Conservation (phyloP, 2,113 vertebrate species). For the Himantopus leucocephalus region DNA sequence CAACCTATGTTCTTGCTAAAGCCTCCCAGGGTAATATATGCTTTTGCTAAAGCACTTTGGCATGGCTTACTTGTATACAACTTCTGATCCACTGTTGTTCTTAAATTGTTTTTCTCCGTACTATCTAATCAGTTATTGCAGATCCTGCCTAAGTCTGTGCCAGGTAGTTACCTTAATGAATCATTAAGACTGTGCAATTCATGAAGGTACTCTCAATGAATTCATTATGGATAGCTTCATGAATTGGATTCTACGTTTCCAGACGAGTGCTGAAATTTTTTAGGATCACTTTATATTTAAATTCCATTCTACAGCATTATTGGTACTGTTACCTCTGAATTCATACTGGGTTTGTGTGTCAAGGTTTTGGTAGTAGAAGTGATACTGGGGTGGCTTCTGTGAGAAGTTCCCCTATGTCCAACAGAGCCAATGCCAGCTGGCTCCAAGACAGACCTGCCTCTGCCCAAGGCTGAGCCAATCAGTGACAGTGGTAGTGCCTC, state of each 20-base stretch:
- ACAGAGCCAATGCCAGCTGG: neutral
- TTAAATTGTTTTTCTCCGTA: neutral
- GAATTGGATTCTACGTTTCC: neutral
- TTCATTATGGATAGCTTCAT: neutral
- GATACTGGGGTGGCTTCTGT: neutral
- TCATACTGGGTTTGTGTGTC: neutral
- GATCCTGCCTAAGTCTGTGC: neutral
- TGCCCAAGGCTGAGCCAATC: fast-evolving
- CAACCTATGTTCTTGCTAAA: neutral
- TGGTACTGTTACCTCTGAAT: neutral
- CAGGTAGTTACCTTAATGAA: neutral
- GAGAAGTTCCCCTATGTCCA: neutral
- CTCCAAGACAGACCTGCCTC: fast-evolving
- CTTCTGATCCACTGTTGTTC: neutral
- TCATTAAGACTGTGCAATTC: neutral
- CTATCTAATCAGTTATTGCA: neutral
- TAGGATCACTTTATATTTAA: neutral
- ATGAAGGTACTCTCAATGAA: neutral
- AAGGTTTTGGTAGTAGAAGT: neutral
- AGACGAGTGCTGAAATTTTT: neutral
- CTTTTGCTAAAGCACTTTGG: neutral
- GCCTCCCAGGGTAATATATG: neutral
- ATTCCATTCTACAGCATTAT: neutral
- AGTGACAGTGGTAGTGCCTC: fast-evolving
- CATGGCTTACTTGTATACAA: neutral